Evolutionary conservation across 2,113 vertebrate genomes (phyloP).

Genomic region (Peucedramus taeniatus): DNA sequence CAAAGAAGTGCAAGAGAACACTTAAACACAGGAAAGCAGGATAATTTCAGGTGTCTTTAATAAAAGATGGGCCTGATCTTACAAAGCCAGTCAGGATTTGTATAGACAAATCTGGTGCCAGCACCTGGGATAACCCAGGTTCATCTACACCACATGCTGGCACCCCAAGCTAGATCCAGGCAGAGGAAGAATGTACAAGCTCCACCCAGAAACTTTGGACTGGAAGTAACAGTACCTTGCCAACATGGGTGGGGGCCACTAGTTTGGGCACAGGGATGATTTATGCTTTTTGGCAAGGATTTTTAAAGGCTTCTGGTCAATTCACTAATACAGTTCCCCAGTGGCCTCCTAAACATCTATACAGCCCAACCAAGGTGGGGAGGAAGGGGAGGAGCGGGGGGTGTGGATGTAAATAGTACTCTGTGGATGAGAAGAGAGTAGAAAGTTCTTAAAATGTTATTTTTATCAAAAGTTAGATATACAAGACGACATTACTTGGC

Average conservation of each 20-base stretch:
- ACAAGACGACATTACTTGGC: background rate
- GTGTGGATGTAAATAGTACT: background rate
- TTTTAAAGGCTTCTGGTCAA: background rate
- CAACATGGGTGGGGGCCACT: background rate
- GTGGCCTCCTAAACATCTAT: background rate
- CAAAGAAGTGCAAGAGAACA: background rate
- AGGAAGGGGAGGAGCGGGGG: background rate
- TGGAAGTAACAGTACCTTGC: background rate
- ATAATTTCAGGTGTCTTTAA: background rate
- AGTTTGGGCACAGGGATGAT: background rate
- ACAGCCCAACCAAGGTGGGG: background rate
- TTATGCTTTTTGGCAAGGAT: background rate
- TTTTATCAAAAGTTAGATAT: background rate
- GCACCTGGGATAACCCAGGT: background rate
- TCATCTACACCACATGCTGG: accelerated
- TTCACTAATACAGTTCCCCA: background rate
- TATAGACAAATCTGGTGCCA: background rate
- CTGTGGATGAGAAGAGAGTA: background rate
- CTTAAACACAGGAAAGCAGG: background rate
- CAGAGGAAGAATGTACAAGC: background rate
- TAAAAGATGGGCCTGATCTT: background rate
- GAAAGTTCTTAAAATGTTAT: background rate
- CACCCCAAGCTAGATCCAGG: background rate
- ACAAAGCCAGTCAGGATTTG: background rate
- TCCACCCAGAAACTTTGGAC: background rate